Percentiles rank a stretch among this genome's conserved stretches.
Conservation (phyloP, 2,797 vertebrate genomes). For the Urophycis tenuis region DNA sequence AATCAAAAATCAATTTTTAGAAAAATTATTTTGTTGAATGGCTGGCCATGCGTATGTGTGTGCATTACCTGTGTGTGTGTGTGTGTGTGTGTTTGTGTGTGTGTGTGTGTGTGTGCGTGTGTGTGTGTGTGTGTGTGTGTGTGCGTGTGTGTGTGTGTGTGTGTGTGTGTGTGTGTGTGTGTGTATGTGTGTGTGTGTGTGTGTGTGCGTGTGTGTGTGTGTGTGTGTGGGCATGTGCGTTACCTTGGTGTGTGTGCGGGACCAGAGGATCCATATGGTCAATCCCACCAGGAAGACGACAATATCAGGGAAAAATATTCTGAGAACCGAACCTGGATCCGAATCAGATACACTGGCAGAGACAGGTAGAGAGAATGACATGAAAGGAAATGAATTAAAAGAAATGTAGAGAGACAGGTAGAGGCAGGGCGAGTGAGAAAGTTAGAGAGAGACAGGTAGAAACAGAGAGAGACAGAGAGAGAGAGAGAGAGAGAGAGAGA, state of each 20-base stretch:
- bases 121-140: neutral
- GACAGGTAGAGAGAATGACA: no score
- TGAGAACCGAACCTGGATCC: conserved; percentile 42
- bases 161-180: conserved; percentile 10
- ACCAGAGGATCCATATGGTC: conserved; percentile 48
- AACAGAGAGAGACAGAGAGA: no score
- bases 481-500: no score
- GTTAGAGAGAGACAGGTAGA: no score
- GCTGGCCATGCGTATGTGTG: no score
- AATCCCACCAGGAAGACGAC: conserved; percentile 42
- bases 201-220: conserved; percentile 23
- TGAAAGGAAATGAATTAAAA: no score
- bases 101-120: no score
- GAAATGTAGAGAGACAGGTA: neutral
- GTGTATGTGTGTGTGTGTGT: conserved; percentile 23
- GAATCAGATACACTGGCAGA: conserved; percentile 47
- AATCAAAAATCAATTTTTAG: no score
- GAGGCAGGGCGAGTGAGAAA: no score
- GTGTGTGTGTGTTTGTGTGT: no score
- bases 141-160: conserved; percentile 23
- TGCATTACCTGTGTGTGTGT: no score
- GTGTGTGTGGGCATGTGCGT: conserved; percentile 31
- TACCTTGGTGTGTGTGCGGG: conserved; percentile 12
- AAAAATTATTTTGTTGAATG: no score
- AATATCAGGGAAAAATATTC: conserved; percentile 53